phyloP scores from a whole-genome alignment of 1,140 invertebrate genomes.

The Zaprionus lachaisei region DNA sequence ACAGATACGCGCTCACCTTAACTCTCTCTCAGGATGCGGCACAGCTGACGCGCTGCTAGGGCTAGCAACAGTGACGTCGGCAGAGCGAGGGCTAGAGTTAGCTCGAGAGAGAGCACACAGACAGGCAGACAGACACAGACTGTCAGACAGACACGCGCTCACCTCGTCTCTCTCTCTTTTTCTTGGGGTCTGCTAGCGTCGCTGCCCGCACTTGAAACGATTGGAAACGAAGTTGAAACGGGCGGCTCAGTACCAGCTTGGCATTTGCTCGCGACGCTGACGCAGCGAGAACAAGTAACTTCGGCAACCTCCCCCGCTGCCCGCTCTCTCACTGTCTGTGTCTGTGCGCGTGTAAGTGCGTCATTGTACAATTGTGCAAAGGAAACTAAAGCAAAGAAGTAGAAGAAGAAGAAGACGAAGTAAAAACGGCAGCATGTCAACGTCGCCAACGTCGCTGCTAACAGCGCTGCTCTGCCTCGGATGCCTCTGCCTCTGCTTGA shows the following conservation, averaged over 20 bases:
- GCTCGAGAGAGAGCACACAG: constrained; percentile 3
- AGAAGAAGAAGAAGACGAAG: not conserved
- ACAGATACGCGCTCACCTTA: constrained; percentile 3
- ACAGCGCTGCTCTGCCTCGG: constrained; percentile 12
- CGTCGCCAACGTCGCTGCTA: constrained; percentile 4
- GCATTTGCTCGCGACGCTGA: constrained; percentile 78
- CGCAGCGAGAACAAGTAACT: constrained; percentile 17
- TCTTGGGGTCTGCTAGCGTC: not conserved
- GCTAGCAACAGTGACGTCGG: too few species aligned
- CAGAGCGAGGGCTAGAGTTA: constrained; percentile 9
- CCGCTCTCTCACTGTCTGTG: not conserved
- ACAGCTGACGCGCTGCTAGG: constrained; percentile 3
- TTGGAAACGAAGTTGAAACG: constrained; percentile 67
- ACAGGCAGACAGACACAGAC: not conserved
- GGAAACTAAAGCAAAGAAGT: constrained; percentile 13
- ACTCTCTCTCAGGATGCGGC: constrained; percentile 7
- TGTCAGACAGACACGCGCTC: not conserved
- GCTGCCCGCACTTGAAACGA: constrained; percentile 56
- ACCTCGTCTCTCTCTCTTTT: not conserved
- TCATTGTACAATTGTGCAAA: constrained; percentile 48
- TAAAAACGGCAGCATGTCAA: constrained; percentile 16
- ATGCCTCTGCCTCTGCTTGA: constrained; percentile 18
- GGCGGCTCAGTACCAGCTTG: constrained; percentile 74
- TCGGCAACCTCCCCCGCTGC: not conserved
- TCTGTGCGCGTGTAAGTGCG: constrained; percentile 27